Evolutionary conservation across 1,140 invertebrate genomes (phyloP), one percentile per base, ranked within the genome.

Genomic region (Drosophila carrolli): DNA sequence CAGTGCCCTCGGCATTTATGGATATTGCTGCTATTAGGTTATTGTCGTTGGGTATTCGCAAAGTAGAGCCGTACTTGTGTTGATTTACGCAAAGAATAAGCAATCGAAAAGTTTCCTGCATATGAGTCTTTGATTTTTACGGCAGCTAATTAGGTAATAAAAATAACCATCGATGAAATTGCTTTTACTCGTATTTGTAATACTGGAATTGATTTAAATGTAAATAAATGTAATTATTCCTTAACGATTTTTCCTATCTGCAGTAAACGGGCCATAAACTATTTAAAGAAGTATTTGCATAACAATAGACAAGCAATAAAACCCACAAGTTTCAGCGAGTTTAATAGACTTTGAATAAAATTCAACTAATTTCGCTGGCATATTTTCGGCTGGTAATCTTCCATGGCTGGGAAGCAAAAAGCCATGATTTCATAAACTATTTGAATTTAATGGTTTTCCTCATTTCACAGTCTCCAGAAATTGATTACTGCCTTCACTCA

Each of bases 1-100:
- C 78, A 66, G 76, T 80, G 67, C 60, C 53, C 75, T 85, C 50
- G 61, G 50, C 44, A 47, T 72, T 77, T 66, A 72, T 77, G 84
- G 66, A 65, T 80, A 70, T 76, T 67, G 62, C 57, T 67, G 53
- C 68, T 57, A 57, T 81, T 77, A 56, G 61, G 80, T 29, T 53
- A 50, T 56, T 81, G 44, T 57, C 32, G 70, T 44, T 44, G 43
- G 29, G 11, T 47, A 51, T 67, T 61, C 14, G 23, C 48, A 40
- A 40, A 62, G 29, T 37, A 44, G 11, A 27, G 16, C 41, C 19
- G 27, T 13, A 53, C 32, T 51, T 60, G 23, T 56, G 44, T 41
- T 59, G 61, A 76, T 60, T 80, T 81, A 68, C 73, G 74, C 74
- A 53, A 58, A 57, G 14, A 35, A 47, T 32, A 60, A 68, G 35